These are phyloP conservation scores for Leucosticte australis DNA, from an alignment of 2,113 vertebrate genomes.

Conservation along the genomic window DNA sequence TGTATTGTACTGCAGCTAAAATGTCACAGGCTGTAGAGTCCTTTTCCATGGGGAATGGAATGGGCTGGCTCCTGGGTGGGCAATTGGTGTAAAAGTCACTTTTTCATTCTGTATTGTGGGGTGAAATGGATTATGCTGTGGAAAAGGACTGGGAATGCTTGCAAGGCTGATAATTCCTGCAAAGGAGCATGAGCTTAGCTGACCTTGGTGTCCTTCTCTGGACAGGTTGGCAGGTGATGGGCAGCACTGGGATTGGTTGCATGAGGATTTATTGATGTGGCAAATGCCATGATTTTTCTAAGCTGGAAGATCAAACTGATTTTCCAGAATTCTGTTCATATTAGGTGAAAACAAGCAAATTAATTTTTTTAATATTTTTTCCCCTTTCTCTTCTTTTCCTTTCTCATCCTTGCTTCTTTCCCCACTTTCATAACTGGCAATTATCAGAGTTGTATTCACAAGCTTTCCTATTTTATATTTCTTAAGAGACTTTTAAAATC, in stretches of 20 bases:
- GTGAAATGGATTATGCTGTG: neutral
- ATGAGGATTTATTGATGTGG: neutral
- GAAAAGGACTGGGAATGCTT: neutral
- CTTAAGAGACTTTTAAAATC: neutral
- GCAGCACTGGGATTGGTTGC: neutral
- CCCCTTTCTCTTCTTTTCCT: no score
- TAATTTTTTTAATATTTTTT: neutral
- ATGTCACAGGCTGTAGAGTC: neutral
- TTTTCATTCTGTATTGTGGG: neutral
- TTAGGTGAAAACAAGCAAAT: neutral
- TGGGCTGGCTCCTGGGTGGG: neutral
- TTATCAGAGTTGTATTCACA: neutral
- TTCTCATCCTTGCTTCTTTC: neutral
- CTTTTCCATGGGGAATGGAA: neutral
- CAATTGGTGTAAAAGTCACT: neutral
- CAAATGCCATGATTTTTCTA: neutral
- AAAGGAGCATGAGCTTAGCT: neutral
- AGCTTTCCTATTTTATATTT: neutral
- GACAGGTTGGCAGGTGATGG: neutral
- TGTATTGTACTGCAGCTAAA: neutral
- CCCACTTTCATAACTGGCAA: neutral
- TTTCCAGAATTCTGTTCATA: neutral
- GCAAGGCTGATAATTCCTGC: neutral
- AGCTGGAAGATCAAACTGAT: neutral
- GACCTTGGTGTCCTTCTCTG: neutral